Evolutionary conservation across 2,888 invertebrate genomes (phyloP), one percentile per base, ranked within the genome.

Genomic region (Monoplex corrugatus): DNA sequence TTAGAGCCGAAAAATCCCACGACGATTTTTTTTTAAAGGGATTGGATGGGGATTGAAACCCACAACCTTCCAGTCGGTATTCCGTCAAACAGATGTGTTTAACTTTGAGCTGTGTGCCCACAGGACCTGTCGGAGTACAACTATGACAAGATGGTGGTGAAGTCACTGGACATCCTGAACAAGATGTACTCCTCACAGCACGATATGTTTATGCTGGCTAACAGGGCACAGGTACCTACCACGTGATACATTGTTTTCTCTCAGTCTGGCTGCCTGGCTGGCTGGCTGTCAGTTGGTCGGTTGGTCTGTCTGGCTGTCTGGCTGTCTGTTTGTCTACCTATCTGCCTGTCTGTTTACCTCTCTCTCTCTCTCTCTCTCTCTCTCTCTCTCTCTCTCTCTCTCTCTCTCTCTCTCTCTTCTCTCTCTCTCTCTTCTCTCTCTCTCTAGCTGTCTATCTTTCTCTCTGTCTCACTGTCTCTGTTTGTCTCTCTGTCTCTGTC

Each of bases 101-200:
- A n/a, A n/a, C n/a, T n/a, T n/a, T n/a, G n/a, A n/a, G n/a, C n/a
- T n/a, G 95, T 95, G 89, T 87, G 92, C 86, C 78, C n/a, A 5
- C 91, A 95, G 96, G 96, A 96, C 89, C 90, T 96, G 91, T 94
- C 95, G 2, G 93, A 95, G 85, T 96, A 96, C 93, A 94, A 95
- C 84, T 95, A 95, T 89, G 95, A 95, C 92, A 93, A 95, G 90
- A 95, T 96, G 95, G 94, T 96, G 38, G 94, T 94, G 75, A 95
- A 96, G 91, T 94, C 96, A 0, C 90, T 96, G 87, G 94, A 94
- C 80, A 94, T 96, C n/a, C 93, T 96, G 50, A 96, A 95, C 93
- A 95, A 95, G 89, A 93, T 95, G 88, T 96, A 95, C 91, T 96
- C 96, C 0, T 95, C 95, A 0, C 95, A 95, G 90, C 94, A 93